phyloP scores from a whole-genome alignment of 2,797 vertebrate genomes.

The Bradypus variegatus region DNA sequence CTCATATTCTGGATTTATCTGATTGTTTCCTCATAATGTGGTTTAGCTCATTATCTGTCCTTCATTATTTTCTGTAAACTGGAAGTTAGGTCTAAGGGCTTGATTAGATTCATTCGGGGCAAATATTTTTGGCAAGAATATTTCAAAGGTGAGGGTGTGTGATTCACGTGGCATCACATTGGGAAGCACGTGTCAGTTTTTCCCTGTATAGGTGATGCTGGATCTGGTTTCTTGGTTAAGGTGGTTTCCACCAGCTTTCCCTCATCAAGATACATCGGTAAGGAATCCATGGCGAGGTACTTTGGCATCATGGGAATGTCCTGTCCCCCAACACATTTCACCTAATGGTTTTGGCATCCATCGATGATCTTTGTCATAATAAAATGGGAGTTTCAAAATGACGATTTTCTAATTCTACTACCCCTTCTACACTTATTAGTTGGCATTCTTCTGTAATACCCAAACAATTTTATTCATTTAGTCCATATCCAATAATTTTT shows the following conservation, averaged over 20 bases:
- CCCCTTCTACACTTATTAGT: neutral
- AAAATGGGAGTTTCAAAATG: neutral
- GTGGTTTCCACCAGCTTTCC: neutral
- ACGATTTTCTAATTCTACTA: neutral
- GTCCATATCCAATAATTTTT: neutral
- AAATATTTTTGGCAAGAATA: neutral
- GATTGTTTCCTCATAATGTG: neutral
- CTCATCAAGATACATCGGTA: neutral
- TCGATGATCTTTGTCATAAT: neutral
- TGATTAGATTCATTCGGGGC: neutral
- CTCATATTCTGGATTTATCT: neutral
- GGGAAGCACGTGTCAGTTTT: neutral
- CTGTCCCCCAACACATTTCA: neutral
- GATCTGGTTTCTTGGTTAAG: neutral
- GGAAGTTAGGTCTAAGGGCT: neutral
- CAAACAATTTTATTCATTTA: neutral
- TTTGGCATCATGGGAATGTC: neutral
- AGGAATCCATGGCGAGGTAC: neutral
- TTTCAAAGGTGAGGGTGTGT: neutral
- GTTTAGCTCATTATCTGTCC: neutral
- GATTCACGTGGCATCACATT: fast-evolving
- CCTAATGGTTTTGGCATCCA: neutral
- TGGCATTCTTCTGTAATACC: neutral
- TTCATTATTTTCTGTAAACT: neutral
- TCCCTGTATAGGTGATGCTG: neutral